Evolutionary conservation across 1,140 invertebrate species (phyloP).

Genomic region (Drosophila tristis): DNA sequence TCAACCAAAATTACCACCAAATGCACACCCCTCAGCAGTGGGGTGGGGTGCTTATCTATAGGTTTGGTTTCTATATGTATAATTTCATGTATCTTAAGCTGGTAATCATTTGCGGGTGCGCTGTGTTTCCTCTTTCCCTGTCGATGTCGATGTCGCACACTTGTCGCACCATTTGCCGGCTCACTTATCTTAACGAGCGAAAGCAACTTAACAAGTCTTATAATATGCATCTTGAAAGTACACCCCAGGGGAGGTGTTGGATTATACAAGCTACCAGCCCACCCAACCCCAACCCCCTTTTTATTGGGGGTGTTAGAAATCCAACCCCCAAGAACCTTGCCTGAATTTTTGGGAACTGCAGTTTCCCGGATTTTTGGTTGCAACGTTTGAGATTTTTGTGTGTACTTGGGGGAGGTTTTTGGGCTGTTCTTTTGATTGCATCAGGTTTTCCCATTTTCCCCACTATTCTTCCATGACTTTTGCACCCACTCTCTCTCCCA

Average conservation of each 20-base stretch:
- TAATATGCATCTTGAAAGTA: constrained; percentile 63
- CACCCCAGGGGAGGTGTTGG: constrained; percentile 52
- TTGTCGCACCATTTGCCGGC: constrained; percentile 76
- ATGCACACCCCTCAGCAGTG: constrained; percentile 7
- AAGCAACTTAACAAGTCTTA: constrained; percentile 80
- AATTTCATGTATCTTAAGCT: constrained; percentile 63
- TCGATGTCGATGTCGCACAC: constrained; percentile 59
- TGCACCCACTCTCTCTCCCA: background rate
- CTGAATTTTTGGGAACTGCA: too few relatives aligned
- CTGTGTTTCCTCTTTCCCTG: constrained; percentile 41
- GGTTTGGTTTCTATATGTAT: constrained; percentile 8
- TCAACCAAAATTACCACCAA: constrained; percentile 31
- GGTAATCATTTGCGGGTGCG: constrained; percentile 66
- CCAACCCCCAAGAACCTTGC: constrained; percentile 28
- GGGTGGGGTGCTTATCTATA: constrained; percentile 21
- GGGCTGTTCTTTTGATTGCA: constrained; percentile 35
- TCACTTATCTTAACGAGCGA: constrained; percentile 81
- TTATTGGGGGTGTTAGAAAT: constrained; percentile 1
- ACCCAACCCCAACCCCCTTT: background rate
- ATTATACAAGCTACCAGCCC: background rate
- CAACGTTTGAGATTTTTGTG: too few relatives aligned
- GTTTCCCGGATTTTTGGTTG: too few relatives aligned
- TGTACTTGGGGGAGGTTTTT: too few relatives aligned
- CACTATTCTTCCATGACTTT: constrained; percentile 7
- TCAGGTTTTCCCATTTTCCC: constrained; percentile 38